A percentile compares a stretch with the other conserved stretches of the same genome.
Conservation (phyloP, 2,888 invertebrate species). For the Dastarcus helophoroides region DNA sequence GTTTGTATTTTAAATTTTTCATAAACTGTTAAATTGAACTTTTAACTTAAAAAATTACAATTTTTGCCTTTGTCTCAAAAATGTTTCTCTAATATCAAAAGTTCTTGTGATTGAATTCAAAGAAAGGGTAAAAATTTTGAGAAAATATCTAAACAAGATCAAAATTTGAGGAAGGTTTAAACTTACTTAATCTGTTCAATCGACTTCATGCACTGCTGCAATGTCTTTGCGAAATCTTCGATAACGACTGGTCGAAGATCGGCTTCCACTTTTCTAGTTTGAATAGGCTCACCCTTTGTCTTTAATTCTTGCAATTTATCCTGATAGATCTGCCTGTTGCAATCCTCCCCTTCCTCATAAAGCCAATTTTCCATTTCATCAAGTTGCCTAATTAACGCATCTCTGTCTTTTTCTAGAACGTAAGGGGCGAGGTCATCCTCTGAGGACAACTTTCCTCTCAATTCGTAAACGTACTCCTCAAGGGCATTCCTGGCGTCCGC, state of each 20-base stretch:
- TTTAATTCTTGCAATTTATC: slow-evolving; percentile 51
- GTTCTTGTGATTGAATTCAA: too few relatives aligned
- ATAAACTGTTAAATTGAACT: too few relatives aligned
- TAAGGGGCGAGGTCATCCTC: slow-evolving; percentile 64
- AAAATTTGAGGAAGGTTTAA: slow-evolving; percentile 3
- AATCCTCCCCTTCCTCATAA: slow-evolving; percentile 94
- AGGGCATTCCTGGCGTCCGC: slow-evolving; percentile 93
- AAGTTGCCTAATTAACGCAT: slow-evolving; percentile 51
- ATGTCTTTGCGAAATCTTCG: slow-evolving; percentile 64
- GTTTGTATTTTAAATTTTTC: too few relatives aligned
- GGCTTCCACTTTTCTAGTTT: slow-evolving; percentile 68
- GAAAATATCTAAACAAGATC: too few relatives aligned
- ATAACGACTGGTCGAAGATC: slow-evolving; percentile 69
- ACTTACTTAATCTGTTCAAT: slow-evolving; percentile 55
- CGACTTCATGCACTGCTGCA: slow-evolving; percentile 73
- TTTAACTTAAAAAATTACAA: too few relatives aligned
- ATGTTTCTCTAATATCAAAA: too few relatives aligned
- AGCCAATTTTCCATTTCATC: slow-evolving; percentile 92
- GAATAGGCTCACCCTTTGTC: slow-evolving; percentile 81
- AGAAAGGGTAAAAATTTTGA: too few relatives aligned
- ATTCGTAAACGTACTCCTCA: slow-evolving; percentile 96
- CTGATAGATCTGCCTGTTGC: slow-evolving; percentile 62
- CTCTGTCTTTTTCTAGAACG: slow-evolving; percentile 59
- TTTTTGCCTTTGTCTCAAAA: too few relatives aligned
- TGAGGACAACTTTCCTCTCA: slow-evolving; percentile 75